These are phyloP conservation scores for Macropus fuliginosus DNA, from an alignment of 2,797 vertebrate genomes.

Conservation along the genomic window DNA sequence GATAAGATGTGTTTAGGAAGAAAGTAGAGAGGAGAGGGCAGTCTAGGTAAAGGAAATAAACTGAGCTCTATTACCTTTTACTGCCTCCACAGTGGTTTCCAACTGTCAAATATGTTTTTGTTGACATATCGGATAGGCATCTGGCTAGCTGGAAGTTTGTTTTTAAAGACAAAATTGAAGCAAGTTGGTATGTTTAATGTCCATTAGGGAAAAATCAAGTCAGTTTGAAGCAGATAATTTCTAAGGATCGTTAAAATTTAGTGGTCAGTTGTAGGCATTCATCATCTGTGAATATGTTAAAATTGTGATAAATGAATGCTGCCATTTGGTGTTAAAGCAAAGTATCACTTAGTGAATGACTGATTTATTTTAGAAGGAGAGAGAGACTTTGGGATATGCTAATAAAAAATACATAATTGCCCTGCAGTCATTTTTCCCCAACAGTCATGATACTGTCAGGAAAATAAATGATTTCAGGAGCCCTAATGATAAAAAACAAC, in stretches of 20 bases:
- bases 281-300: constrained; percentile 24
- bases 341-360: constrained; percentile 21
- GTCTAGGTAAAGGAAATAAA: neutral
- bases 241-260: constrained; percentile 43
- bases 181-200: constrained; percentile 22
- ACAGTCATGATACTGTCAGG: constrained; percentile 27
- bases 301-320: constrained; percentile 40
- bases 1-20: constrained; percentile 17
- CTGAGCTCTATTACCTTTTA: neutral
- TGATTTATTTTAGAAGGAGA: constrained; percentile 39
- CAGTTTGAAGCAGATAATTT: constrained; percentile 14
- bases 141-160: neutral
- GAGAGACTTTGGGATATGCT: constrained; percentile 52
- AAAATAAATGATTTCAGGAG: constrained; percentile 56
- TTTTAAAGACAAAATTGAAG: neutral
- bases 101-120: neutral
- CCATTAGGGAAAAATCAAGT: constrained; percentile 26
- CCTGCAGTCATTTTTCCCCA: constrained; percentile 32
- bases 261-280: constrained; percentile 36
- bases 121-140: neutral
- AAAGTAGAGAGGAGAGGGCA: neutral
- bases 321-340: constrained; percentile 3
- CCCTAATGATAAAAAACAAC: neutral
- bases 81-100: neutral
- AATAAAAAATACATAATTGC: constrained; percentile 58